Evolutionary conservation across 2,888 invertebrate genomes (phyloP).

Genomic region (Heliconius hortense): DNA sequence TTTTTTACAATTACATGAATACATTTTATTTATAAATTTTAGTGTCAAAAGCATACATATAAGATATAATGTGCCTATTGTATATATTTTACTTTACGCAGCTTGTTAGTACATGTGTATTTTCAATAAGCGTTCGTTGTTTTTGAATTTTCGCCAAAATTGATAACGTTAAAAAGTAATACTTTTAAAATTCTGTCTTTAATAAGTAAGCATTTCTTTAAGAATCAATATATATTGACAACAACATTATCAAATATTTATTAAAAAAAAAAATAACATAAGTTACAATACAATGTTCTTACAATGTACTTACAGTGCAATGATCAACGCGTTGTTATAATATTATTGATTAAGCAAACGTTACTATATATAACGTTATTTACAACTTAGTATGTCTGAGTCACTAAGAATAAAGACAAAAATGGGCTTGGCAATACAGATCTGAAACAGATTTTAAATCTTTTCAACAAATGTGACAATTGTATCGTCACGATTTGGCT

Average conservation of each 20-base stretch:
- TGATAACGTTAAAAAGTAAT: not conserved
- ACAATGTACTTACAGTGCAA: no score
- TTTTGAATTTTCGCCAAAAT: no score
- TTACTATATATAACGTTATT: slow-evolving; percentile 7
- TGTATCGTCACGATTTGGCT: slow-evolving; percentile 60
- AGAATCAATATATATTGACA: not conserved
- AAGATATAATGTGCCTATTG: no score
- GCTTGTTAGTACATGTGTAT: no score
- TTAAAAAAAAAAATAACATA: not conserved
- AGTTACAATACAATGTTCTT: not conserved
- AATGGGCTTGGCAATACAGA: slow-evolving; percentile 19
- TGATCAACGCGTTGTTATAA: not conserved
- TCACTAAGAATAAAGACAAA: slow-evolving; percentile 19
- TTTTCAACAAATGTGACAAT: slow-evolving; percentile 59
- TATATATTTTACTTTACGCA: no score
- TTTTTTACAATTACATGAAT: no score
- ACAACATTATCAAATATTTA: not conserved
- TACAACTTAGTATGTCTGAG: not conserved
- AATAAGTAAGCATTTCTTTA: not conserved
- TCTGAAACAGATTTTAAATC: slow-evolving; percentile 38
- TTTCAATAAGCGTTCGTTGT: no score
- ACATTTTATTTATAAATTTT: no score
- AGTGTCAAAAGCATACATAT: no score
- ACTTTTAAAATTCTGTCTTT: not conserved
- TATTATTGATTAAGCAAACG: not conserved